Conservation (phyloP, 2,113 vertebrate species). For the Loxodonta africana region DNA sequence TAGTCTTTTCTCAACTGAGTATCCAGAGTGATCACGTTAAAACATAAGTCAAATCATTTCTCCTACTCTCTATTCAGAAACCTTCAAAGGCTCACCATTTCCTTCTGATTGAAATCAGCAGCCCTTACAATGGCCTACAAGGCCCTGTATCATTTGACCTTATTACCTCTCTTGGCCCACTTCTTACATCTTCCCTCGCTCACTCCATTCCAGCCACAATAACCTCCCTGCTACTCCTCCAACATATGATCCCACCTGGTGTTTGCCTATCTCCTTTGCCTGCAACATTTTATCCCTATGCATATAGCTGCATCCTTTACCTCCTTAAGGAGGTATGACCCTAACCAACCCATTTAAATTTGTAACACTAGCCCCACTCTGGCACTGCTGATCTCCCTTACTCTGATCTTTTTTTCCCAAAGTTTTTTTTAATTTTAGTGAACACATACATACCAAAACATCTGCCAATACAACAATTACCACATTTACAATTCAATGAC, state of each 20-base stretch:
- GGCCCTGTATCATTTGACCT: neutral
- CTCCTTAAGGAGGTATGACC: neutral
- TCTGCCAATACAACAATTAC: too few relatives aligned
- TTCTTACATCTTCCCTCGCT: neutral
- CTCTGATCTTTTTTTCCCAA: neutral
- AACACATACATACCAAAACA: too few relatives aligned
- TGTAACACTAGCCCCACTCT: neutral
- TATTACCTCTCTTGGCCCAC: neutral
- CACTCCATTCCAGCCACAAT: neutral
- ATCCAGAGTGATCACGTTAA: neutral
- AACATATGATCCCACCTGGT: neutral
- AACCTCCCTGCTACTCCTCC: neutral
- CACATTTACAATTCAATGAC: too few relatives aligned
- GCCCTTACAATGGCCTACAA: neutral
- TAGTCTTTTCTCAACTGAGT: constrained; percentile 8
- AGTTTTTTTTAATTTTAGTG: neutral
- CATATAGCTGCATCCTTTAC: neutral
- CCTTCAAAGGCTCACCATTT: neutral
- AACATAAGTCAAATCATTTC: constrained; percentile 11
- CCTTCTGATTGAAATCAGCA: neutral
- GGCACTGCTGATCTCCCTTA: neutral
- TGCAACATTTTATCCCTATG: neutral
- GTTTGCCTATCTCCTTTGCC: neutral
- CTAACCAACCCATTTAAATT: neutral
- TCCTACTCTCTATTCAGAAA: neutral